Percentiles rank a stretch among this genome's conserved stretches.
Conservation (phyloP, 1,140 invertebrate species). For the Pomphorhynchus laevis region DNA sequence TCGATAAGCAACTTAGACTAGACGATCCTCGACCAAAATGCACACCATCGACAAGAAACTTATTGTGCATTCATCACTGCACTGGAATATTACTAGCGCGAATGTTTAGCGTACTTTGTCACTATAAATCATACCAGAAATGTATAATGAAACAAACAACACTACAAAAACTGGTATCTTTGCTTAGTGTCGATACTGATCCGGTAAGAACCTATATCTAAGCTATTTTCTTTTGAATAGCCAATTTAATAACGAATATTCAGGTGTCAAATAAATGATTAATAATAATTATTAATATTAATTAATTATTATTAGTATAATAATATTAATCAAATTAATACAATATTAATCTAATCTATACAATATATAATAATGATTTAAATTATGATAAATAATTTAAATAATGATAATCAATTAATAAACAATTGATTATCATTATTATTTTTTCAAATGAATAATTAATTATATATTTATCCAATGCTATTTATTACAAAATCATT, state of each 20-base stretch:
- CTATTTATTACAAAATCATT: no score
- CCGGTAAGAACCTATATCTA: slow-evolving; percentile 21
- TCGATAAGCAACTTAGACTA: neutral
- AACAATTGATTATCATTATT: no score
- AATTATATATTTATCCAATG: no score
- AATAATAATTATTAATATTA: neutral
- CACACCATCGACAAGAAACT: slow-evolving; percentile 26
- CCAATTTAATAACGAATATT: neutral
- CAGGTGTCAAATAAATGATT: neutral
- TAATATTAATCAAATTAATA: no score
- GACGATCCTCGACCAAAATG: slow-evolving; percentile 26
- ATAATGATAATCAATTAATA: no score
- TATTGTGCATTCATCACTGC: slow-evolving; percentile 31
- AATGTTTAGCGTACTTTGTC: slow-evolving; percentile 28
- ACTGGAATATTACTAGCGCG: slow-evolving; percentile 29
- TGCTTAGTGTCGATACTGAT: slow-evolving; percentile 30
- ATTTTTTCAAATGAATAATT: no score
- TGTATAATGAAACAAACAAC: slow-evolving; percentile 24
- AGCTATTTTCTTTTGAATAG: neutral
- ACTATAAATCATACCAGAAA: slow-evolving; percentile 24
- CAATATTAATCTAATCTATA: neutral
- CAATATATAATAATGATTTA: neutral
- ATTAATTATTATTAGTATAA: neutral
- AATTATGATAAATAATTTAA: neutral
- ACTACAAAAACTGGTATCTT: slow-evolving; percentile 23